These are phyloP conservation scores for Macropus fuliginosus DNA, from an alignment of 2,797 vertebrate species.

Conservation along the genomic window DNA sequence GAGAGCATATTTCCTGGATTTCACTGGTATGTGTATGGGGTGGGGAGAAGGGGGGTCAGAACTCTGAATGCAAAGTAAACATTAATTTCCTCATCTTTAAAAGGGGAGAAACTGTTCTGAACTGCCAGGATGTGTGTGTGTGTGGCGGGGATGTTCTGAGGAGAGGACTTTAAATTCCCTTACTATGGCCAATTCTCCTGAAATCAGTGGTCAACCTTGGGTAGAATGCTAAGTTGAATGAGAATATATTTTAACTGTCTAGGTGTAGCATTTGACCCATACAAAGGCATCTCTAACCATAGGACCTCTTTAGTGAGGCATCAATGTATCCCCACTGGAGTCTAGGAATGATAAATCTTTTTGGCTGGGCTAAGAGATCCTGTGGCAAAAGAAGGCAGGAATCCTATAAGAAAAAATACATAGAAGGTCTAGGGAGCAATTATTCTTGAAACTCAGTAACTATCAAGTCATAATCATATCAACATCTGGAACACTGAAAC, in stretches of 20 bases:
- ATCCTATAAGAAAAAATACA: constrained; percentile 5
- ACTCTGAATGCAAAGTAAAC: constrained; percentile 44
- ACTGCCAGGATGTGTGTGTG: not conserved
- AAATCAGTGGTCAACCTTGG: fast-evolving
- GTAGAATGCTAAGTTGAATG: not conserved
- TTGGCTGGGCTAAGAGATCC: not conserved
- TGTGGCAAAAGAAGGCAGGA: not conserved
- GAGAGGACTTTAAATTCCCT: not conserved
- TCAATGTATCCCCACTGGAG: not conserved
- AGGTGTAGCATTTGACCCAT: constrained; percentile 37
- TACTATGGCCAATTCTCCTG: fast-evolving
- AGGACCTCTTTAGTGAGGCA: constrained; percentile 46
- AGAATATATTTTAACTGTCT: not conserved
- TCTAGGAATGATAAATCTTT: constrained; percentile 53
- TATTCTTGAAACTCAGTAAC: constrained; percentile 52
- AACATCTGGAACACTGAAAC: constrained; percentile 62
- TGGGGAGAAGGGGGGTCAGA: constrained; percentile 31
- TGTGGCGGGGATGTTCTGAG: not conserved
- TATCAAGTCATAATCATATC: constrained; percentile 58
- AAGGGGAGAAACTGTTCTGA: not conserved
- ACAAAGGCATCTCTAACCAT: not conserved
- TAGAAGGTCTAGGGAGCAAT: constrained; percentile 27
- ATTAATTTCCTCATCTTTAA: not conserved
- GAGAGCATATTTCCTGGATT: constrained; percentile 73
- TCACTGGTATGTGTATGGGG: constrained; percentile 11